A percentile compares a stretch with the other conserved stretches of the same genome.
These are phyloP conservation scores for Drepana arcuata DNA, from an alignment of 1,140 invertebrate species.

Conservation along the genomic window DNA sequence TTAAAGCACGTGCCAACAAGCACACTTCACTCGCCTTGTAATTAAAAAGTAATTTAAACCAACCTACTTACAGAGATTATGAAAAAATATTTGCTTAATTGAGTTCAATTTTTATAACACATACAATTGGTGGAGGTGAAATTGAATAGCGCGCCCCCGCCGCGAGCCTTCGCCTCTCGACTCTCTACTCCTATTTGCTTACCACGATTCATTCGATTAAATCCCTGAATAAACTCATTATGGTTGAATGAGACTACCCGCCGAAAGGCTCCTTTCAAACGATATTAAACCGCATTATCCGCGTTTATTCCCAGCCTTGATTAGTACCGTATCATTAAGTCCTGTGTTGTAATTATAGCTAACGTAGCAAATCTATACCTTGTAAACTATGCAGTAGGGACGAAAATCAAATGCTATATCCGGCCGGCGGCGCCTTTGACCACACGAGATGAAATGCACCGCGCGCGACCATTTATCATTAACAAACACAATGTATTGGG, in stretches of 20 bases:
- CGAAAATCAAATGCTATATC: conserved; percentile 14
- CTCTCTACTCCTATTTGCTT: conserved; percentile 54
- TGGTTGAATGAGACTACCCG: conserved; percentile 54
- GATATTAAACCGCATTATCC: conserved; percentile 66
- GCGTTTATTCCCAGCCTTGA: conserved; percentile 65
- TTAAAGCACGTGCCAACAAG: no score
- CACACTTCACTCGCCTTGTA: no score
- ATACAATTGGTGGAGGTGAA: no score
- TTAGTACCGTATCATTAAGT: conserved; percentile 70
- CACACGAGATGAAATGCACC: conserved; percentile 61
- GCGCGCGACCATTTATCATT: conserved; percentile 65
- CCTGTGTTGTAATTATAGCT: conserved; percentile 59
- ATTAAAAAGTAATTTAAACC: no score
- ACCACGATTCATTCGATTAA: conserved; percentile 66
- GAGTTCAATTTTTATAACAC: no score
- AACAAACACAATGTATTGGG: conserved; percentile 68
- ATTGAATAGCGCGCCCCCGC: neutral
- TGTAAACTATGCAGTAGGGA: conserved; percentile 13
- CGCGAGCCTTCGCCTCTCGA: neutral
- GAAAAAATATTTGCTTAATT: no score
- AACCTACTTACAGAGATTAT: no score
- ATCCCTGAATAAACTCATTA: conserved; percentile 68
- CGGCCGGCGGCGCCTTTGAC: conserved; percentile 51
- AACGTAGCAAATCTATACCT: conserved; percentile 17
- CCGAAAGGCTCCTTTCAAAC: conserved; percentile 64